A percentile compares a stretch with the other conserved stretches of the same genome.
These are phyloP conservation scores for Sesia bembeciformis DNA, from an alignment of 2,888 invertebrate genomes.

Conservation along the genomic window DNA sequence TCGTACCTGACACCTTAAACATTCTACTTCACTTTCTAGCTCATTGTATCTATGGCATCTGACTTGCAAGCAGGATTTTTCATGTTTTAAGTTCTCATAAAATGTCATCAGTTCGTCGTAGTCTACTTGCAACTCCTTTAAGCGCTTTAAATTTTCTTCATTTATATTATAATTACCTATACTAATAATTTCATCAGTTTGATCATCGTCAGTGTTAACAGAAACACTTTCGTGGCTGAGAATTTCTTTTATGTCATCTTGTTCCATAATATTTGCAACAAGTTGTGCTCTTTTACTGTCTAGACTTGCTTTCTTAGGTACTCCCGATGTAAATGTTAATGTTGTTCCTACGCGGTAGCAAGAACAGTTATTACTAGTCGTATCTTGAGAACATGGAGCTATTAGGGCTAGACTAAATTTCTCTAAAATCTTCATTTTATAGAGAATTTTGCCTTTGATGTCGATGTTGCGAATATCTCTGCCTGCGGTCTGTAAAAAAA, in stretches of 20 bases:
- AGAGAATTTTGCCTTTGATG: constrained; percentile 58
- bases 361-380: constrained; percentile 25
- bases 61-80: constrained; percentile 36
- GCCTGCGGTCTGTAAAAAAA: constrained; percentile 39
- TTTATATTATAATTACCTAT: constrained; percentile 37
- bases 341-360: constrained; percentile 42
- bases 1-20: constrained; percentile 34
- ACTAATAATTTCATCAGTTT: constrained; percentile 19
- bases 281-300: constrained; percentile 54
- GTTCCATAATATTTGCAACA: constrained; percentile 60
- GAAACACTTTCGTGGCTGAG: constrained; percentile 33
- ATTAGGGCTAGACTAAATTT: constrained; percentile 56
- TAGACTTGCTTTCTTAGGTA: constrained; percentile 20
- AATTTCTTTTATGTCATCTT: constrained; percentile 60
- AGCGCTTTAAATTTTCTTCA: constrained; percentile 42
- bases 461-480: constrained; percentile 50
- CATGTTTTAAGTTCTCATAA: constrained; percentile 52
- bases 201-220: constrained; percentile 16
- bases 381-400: constrained; percentile 49
- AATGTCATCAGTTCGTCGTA: constrained; percentile 51
- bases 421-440: constrained; percentile 58
- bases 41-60: constrained; percentile 44
- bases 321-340: constrained; percentile 37
- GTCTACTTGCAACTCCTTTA: constrained; percentile 50
- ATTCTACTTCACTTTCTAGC: constrained; percentile 43